Base-by-base conservation (phyloP, 2,888 invertebrate genomes). In the Agrotis puta region DNA sequence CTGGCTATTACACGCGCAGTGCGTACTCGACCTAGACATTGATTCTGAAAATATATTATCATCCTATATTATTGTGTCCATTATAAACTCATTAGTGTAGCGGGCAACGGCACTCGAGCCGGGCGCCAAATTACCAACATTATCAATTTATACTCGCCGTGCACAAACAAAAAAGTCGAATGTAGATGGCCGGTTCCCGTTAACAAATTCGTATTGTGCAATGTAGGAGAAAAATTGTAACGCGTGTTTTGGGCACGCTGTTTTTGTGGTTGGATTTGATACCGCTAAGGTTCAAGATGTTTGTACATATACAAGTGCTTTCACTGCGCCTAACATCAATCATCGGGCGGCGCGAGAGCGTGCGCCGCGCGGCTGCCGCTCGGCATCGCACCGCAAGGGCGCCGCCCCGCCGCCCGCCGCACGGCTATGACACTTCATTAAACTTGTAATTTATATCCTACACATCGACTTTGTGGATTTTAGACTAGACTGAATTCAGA, bases 191-290 rank as follows among this genome's bases (percentile, higher is more conserved):
- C 91, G 89, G 92, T 95, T 94, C 94, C 95, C 95, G 95, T 95
- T 95, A 95, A 94, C 94, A 94, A 93, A 94, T 94, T 95, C 94
- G 95, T 94, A 95, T 96, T 95, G 96, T 95, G 95, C 94, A 95
- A 96, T 94, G 94, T 93, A 91, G 92, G 92, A 94, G 95, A 95
- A 95, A 94, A 95, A 94, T 95, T 93, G 93, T 95, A 93, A 93
- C 93, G 93, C 93, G 90, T 93, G 93, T 93, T 93, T 92, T 92
- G 91, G 91, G 90, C 88, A 85, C 88, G 87, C 75, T 82, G 87
- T 93, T 93, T 94, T 93, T 92, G 90, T 92, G 91, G 92, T 90
- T 91, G 91, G 90, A 90, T 92, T 92, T 88, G 92, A 92, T 94
- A 94, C 93, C 93, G 93, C 94, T 94, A 94, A 88, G 90, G 89